Evolutionary conservation across 2,888 invertebrate species (phyloP), one percentile per base, ranked within the genome.

Genomic region (Agapostemon virescens): DNA sequence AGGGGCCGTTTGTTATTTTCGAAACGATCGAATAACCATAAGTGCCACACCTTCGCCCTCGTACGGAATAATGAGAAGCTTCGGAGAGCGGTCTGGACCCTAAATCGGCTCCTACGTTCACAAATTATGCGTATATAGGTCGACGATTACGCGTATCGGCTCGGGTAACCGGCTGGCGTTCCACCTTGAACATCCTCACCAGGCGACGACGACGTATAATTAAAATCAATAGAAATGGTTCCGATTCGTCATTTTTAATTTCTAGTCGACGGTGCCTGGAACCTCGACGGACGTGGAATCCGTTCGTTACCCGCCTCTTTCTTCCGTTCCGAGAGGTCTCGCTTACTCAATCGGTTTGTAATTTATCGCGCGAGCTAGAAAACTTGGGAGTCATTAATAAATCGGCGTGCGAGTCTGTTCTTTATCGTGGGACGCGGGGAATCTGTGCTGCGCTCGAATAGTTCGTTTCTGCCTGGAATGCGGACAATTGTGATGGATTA

Each of bases 281-380:
- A 49, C 74, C 26, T 45, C 55, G 68, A 49, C 30, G 26, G 71
- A 84, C 79, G 74, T 82, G 82, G 73, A 79, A 75, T 76, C 40
- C 76, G 55, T 63, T 63, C 49, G 20, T 40, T 66, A 36, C 63
- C 70, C 70, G 66, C 49, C 77, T 72, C 49, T 52, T 79, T 23
- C n/a, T 68, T 72, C 58, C 69, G 49, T 71, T 67, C 45, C 74
- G 23, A 61, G 63, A 52, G 67, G 63, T 70, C 61, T 30, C 30
- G 40, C 52, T 82, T 87, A 69, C 79, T 71, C 81, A 85, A 87
- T 84, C 82, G 42, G 75, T 70, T 81, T 67, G 55, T 84, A 81
- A 87, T 87, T 87, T 86, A 87, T 86, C 82, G 83, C 74, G 76
- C 72, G 77, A 82, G 82, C 75, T 73, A 83, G 83, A 75, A 83